These are phyloP conservation scores for Glomeris maerens DNA, from an alignment of 1,140 invertebrate species.

Conservation along the genomic window DNA sequence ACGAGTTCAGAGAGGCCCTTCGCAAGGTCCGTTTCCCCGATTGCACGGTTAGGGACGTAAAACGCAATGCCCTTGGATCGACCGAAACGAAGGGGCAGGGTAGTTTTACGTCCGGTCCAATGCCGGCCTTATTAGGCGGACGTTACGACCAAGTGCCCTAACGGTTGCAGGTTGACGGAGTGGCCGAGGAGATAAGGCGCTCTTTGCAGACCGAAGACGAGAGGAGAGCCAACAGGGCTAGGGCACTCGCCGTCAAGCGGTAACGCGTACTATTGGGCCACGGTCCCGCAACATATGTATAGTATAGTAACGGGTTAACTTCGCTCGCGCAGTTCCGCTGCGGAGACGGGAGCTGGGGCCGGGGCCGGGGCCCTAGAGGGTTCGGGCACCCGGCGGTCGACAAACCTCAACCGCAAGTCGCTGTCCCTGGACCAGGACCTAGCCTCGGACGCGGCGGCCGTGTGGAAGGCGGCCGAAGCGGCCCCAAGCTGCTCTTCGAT, in stretches of 20 bases:
- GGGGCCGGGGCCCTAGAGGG: conserved; percentile 15
- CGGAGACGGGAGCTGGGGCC: conserved; percentile 18
- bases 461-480: conserved; percentile 30
- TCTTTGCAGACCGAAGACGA: too few relatives aligned
- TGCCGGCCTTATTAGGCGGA: too few relatives aligned
- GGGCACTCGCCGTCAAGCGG: background rate
- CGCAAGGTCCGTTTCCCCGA: too few relatives aligned
- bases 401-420: conserved; percentile 50
- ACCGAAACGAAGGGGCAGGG: too few relatives aligned
- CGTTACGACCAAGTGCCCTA: too few relatives aligned
- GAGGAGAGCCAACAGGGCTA: background rate
- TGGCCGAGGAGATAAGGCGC: too few relatives aligned
- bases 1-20: too few relatives aligned
- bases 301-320: background rate
- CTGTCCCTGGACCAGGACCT: conserved; percentile 57
- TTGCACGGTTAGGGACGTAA: too few relatives aligned
- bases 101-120: too few relatives aligned
- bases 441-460: conserved; percentile 17
- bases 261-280: background rate
- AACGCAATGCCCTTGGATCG: too few relatives aligned
- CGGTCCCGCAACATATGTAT: background rate
- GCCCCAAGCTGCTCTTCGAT: conserved; percentile 63
- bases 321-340: conserved; percentile 14
- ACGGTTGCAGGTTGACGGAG: too few relatives aligned
- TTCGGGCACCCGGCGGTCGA: conserved; percentile 24